Base-by-base conservation (phyloP, 2,797 vertebrate genomes). In the Australoheros facetus region DNA sequence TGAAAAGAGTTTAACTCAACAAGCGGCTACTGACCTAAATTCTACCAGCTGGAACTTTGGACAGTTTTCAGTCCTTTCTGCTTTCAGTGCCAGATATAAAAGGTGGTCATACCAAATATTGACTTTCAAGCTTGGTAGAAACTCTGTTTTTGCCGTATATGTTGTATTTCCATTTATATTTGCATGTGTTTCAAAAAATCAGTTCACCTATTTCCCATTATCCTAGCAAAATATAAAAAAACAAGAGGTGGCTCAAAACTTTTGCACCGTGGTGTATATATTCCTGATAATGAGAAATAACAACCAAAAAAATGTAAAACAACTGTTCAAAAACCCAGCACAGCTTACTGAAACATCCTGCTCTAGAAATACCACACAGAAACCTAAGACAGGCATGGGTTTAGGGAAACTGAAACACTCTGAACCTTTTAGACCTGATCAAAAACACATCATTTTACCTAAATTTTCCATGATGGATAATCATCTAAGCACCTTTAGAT, bases 1-100 rank as follows among this genome's bases (percentile, higher is more conserved):
- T 71, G 55, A 71, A 85, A 78, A 86, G 81, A 90, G 82, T 85
- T 87, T 80, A 90, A 82, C 83, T 86, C 83, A 86, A 82, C 75
- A 81, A 90, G 85, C 78, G 83, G 88, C 88, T 87, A 88, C 88
- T 95, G 94, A 94, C 93, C 94, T 95, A 94, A 92, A 95, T 95
- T 93, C 92, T 93, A 89, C 79, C 89, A 91, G 90, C 92, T 92
- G 89, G 89, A 92, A 94, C 79, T 21, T 81, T 94, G 92, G 91
- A 93, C 23, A 48, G 39, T 71, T 82, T 92, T 92, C 87, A 88
- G 73, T 56, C 82, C 77, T 80, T 82, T 89, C 80, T 82, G 59
- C 85, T 83, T 70, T 81, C 30, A 59, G 75, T 75, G 82, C 82
- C 88, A 91, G 82, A 77, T 62, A 1, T 48, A 16, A 62, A 2